A percentile compares a stretch with the other conserved stretches of the same genome.
Evolutionary conservation across 2,113 vertebrate species (phyloP).

Genomic region (Butorides virescens): DNA sequence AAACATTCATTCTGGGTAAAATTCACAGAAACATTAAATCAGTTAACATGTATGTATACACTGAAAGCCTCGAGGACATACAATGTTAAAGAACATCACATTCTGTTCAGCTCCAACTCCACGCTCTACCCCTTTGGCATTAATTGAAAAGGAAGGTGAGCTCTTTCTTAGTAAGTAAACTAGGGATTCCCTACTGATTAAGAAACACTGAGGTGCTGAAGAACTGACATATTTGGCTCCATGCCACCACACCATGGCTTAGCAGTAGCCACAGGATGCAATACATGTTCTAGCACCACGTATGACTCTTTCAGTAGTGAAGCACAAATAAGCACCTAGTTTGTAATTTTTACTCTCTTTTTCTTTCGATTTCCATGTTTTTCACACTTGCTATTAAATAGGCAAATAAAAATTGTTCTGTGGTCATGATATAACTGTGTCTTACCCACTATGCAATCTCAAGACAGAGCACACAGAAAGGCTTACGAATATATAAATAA

Average conservation of each 20-base stretch:
- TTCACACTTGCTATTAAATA: background rate
- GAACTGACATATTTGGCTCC: background rate
- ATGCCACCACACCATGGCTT: background rate
- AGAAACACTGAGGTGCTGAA: constrained; percentile 5
- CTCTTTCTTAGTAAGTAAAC: background rate
- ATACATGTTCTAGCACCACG: background rate
- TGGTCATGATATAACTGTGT: background rate
- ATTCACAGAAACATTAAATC: background rate
- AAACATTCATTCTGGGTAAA: background rate
- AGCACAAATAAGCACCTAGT: background rate
- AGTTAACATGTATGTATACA: background rate
- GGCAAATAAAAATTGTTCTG: background rate
- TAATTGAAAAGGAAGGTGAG: background rate
- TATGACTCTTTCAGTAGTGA: background rate
- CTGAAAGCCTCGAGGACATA: background rate
- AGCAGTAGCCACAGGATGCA: background rate
- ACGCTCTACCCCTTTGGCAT: background rate
- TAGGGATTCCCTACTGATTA: background rate
- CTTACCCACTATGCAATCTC: background rate
- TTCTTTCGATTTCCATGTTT: background rate
- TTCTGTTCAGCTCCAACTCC: background rate
- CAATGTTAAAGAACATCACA: background rate
- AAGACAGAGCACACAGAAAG: background rate
- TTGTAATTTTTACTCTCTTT: background rate
- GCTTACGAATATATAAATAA: background rate